Conservation (phyloP, 1,140 invertebrate species). For the Zaprionus gabonicus region DNA sequence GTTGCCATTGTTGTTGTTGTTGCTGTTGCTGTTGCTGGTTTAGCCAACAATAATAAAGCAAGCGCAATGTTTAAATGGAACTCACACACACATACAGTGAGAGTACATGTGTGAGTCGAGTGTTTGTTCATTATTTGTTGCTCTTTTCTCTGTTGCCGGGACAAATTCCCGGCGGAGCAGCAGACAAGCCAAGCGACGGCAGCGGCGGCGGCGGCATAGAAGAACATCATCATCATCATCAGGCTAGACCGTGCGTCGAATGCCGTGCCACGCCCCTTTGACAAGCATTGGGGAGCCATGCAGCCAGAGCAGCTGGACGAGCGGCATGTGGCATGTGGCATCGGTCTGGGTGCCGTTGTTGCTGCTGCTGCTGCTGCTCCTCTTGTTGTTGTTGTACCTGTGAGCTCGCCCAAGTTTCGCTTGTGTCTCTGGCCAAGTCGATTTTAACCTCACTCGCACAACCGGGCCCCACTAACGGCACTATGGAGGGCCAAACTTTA, state of each 20-base stretch:
- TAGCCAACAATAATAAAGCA: conserved; percentile 76
- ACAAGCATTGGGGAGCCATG: conserved; percentile 28
- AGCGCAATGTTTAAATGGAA: conserved; percentile 79
- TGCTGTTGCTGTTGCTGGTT: conserved; percentile 45
- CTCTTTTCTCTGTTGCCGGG: conserved; percentile 70
- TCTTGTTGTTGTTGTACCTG: conserved; percentile 52
- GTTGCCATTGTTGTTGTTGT: conserved; percentile 32
- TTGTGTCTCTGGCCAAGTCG: conserved; percentile 51
- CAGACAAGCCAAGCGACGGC: conserved; percentile 69
- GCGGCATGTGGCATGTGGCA: conserved; percentile 38
- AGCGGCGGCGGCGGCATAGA: conserved; percentile 58
- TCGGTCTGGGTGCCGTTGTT: conserved; percentile 67
- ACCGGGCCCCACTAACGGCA: conserved; percentile 68
- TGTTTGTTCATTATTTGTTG: conserved; percentile 80
- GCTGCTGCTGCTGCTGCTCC: conserved; percentile 35
- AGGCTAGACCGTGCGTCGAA: conserved; percentile 36
- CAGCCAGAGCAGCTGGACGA: conserved; percentile 37
- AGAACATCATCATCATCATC: conserved; percentile 83
- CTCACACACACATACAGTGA: conserved; percentile 38
- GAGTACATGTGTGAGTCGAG: conserved; percentile 20
- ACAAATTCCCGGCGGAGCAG: conserved; percentile 65
- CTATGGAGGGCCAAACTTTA: conserved; percentile 79
- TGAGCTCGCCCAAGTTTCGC: conserved; percentile 65
- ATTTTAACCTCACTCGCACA: conserved; percentile 69
- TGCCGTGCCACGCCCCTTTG: conserved; percentile 10